Conservation (phyloP, 2,113 vertebrate species). For the Sinocyclocheilus grahami region DNA sequence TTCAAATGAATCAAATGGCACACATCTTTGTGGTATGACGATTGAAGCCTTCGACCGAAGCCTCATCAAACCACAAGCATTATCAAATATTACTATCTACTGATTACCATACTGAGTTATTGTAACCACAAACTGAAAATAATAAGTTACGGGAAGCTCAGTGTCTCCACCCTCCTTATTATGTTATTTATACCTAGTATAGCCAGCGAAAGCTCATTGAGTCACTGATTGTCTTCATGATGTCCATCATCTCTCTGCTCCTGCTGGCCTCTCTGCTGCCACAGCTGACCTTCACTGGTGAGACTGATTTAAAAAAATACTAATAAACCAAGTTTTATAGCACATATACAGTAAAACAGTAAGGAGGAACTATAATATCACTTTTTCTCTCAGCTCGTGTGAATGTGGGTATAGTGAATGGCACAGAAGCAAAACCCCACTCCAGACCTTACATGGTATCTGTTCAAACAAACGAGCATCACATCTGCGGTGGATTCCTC, state of each 20-base stretch:
- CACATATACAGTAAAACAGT: too few relatives aligned
- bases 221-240: neutral
- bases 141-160: neutral
- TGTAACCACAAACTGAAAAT: neutral
- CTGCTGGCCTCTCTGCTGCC: conserved; percentile 8
- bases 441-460: conserved; percentile 57
- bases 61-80: neutral
- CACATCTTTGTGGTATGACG: neutral
- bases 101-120: neutral
- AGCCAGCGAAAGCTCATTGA: neutral
- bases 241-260: neutral
- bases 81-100: neutral
- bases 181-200: neutral
- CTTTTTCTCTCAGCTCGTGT: conserved; percentile 42
- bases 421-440: conserved; percentile 21
- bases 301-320: too few relatives aligned
- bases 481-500: conserved; percentile 47
- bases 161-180: neutral
- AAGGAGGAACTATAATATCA: too few relatives aligned
- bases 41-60: too few relatives aligned
- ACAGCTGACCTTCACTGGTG: too few relatives aligned
- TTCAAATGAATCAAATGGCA: neutral
- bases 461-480: neutral
- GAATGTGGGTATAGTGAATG: conserved; percentile 28
- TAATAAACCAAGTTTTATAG: too few relatives aligned